phyloP scores from a whole-genome alignment of 2,797 vertebrate species.

The Crypturellus tataupa region DNA sequence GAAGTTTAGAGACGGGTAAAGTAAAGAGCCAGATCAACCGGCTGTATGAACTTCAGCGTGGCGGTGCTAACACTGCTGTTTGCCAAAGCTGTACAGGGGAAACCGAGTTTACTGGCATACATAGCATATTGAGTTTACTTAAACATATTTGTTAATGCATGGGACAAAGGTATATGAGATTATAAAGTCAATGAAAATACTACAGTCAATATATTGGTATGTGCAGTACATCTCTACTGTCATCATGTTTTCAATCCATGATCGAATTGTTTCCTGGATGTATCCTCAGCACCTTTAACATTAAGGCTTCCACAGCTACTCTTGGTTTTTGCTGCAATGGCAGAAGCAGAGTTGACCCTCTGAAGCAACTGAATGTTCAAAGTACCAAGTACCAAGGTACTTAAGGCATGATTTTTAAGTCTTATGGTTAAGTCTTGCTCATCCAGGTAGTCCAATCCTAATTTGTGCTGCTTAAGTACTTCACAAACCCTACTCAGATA shows the following conservation, averaged over 20 bases:
- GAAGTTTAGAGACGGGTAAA: not conserved
- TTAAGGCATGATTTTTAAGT: not conserved
- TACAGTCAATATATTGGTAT: slow-evolving; percentile 14
- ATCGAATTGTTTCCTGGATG: not conserved
- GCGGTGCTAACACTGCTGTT: not conserved
- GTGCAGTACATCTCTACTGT: slow-evolving; percentile 41
- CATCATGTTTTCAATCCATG: not conserved
- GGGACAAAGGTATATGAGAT: not conserved
- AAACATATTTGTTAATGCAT: not conserved
- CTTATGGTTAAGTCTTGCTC: not conserved
- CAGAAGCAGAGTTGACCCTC: not conserved
- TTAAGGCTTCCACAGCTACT: not conserved
- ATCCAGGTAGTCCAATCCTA: not conserved
- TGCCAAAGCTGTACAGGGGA: not conserved
- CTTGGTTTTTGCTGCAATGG: not conserved
- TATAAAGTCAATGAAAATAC: slow-evolving; percentile 11
- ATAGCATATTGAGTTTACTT: not conserved
- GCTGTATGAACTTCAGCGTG: not conserved
- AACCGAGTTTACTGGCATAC: not conserved
- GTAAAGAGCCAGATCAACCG: not conserved
- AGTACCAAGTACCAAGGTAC: not conserved
- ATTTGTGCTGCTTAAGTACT: not conserved
- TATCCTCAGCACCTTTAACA: not conserved
- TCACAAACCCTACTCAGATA: not conserved
- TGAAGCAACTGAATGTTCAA: not conserved